Percentiles rank a stretch among this genome's conserved stretches.
These are phyloP conservation scores for Agapornis roseicollis DNA, from an alignment of 2,113 vertebrate species.

Conservation along the genomic window DNA sequence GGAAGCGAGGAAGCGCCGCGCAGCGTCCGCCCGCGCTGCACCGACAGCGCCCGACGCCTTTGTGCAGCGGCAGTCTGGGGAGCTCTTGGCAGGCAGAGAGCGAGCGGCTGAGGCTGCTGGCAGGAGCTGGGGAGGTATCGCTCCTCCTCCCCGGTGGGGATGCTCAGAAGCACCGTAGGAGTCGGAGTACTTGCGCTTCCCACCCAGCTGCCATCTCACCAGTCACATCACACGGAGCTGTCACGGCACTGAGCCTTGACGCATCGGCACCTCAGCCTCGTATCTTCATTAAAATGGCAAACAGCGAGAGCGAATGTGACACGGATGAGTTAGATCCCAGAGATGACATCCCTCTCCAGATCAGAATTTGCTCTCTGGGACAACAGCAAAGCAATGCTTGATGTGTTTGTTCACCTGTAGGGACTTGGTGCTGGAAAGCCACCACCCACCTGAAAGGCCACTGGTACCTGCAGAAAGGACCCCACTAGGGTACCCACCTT, in stretches of 20 bases:
- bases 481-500: background rate
- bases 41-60: background rate
- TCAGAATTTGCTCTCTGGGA: background rate
- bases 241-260: background rate
- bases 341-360: background rate
- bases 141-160: background rate
- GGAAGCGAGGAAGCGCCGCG: background rate
- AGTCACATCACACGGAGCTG: background rate
- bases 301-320: background rate
- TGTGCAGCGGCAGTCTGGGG: background rate
- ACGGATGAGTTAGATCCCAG: background rate
- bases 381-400: fast-evolving
- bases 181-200: background rate
- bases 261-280: background rate
- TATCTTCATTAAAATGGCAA: background rate
- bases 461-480: background rate
- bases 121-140: background rate
- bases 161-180: background rate
- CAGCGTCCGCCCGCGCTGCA: background rate
- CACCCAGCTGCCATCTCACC: background rate
- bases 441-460: background rate
- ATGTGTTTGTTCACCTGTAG: fast-evolving
- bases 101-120: background rate
- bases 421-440: background rate
- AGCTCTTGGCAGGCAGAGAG: background rate